phyloP scores from a whole-genome alignment of 2,113 vertebrate species.

The Camarhynchus parvulus region DNA sequence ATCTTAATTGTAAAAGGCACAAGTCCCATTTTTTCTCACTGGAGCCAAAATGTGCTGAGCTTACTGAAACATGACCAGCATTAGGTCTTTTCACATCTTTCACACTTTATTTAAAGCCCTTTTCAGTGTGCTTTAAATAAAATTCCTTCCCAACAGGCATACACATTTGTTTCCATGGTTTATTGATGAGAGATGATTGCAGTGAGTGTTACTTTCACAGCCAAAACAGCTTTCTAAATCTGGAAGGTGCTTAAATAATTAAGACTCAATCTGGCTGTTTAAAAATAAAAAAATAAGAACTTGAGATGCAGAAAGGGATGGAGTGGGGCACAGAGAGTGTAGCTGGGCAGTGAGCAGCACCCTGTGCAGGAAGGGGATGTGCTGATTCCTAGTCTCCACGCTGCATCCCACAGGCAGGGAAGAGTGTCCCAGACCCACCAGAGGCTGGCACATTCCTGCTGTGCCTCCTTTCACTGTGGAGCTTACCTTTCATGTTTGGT shows the following conservation, averaged over 20 bases:
- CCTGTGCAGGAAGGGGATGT: not conserved
- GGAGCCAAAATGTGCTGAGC: not conserved
- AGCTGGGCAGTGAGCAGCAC: not conserved
- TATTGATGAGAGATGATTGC: constrained; percentile 49
- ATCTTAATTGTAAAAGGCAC: not conserved
- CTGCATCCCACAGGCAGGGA: not conserved
- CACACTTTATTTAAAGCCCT: not conserved
- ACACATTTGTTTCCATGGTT: constrained; percentile 48
- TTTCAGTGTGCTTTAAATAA: constrained; percentile 16
- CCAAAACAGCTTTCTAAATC: constrained; percentile 54
- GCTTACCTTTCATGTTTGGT: not conserved
- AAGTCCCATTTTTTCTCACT: not conserved
- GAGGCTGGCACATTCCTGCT: rapidly evolving
- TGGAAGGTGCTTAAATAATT: constrained; percentile 62
- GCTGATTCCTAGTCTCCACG: rapidly evolving
- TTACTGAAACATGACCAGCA: not conserved
- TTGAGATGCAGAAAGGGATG: not conserved
- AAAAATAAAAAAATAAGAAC: constrained; percentile 1
- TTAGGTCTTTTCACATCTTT: not conserved
- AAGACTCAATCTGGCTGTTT: constrained; percentile 18
- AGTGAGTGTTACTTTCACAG: constrained; percentile 7
- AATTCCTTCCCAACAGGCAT: not conserved
- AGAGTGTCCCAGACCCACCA: rapidly evolving
- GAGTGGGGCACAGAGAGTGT: rapidly evolving
- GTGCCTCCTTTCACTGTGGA: rapidly evolving